phyloP scores from a whole-genome alignment of 2,113 vertebrate species.

The Chionodraco myersi region DNA sequence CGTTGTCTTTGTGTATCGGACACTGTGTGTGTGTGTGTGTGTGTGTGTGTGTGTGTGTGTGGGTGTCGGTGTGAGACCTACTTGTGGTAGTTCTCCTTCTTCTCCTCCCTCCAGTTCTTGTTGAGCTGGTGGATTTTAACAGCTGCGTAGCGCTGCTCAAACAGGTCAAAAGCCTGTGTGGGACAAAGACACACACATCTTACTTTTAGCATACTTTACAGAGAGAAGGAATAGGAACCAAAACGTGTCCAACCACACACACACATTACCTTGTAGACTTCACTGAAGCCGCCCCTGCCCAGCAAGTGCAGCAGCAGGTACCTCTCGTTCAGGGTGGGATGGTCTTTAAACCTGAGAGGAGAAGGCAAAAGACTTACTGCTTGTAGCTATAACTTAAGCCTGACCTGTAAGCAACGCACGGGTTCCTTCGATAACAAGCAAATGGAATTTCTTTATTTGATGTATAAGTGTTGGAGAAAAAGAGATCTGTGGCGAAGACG shows the following conservation, averaged over 20 bases:
- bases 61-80: conserved; percentile 77
- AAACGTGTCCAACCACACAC: not conserved
- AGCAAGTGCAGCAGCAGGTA: conserved; percentile 97
- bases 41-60: not conserved
- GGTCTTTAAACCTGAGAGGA: conserved; percentile 94
- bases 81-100: conserved; percentile 99
- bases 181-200: conserved; percentile 19
- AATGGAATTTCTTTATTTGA: too few relatives aligned
- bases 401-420: too few relatives aligned
- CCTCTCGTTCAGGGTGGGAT: conserved; percentile 97
- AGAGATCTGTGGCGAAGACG: too few relatives aligned
- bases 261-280: conserved; percentile 94
- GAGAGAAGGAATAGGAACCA: not conserved
- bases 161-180: conserved; percentile 96
- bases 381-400: too few relatives aligned
- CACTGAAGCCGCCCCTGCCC: conserved; percentile 99
- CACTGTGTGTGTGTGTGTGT: not conserved
- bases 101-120: conserved; percentile 99
- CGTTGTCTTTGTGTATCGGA: conserved; percentile 12
- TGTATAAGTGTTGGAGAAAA: too few relatives aligned
- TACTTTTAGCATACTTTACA: not conserved
- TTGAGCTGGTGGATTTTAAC: conserved; percentile 99
- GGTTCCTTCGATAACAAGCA: too few relatives aligned
- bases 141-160: conserved; percentile 98
- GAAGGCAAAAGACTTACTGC: too few relatives aligned